Evolutionary conservation across 2,888 invertebrate genomes (phyloP), one percentile per base, ranked within the genome.

Genomic region (Cosmia pyralina): DNA sequence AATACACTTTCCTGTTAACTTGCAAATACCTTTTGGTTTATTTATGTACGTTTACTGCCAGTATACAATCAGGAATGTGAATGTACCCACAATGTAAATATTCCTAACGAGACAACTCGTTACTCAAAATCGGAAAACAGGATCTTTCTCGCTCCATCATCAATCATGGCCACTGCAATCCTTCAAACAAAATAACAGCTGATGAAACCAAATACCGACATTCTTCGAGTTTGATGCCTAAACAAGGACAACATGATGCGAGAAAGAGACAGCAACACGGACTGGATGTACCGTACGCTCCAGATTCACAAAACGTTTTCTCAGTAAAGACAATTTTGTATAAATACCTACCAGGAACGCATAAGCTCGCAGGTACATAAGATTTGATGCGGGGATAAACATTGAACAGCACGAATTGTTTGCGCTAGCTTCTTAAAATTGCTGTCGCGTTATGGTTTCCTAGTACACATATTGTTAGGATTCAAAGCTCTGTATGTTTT

Each of bases 241-340:
- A 28, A 86, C 67, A 79, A 84, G 77, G 84, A 88, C 72, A 76
- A 76, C 73, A 75, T 66, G 53, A 83, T 67, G 74, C 46, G 60
- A 38, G 84, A 89, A 63, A 73, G 86, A 81, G 87, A 86, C 19
- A 41, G 57, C 34, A 59, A 62, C 15, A 68, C 55, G 65, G 64
- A 81, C 81, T 81, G 77, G 79, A 84, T 87, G 80, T 90, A 92
- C 92, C 92, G 92, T 91, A 88, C 88, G 92, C 86, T 89, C 91
- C 88, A 89, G 87, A 89, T 91, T 84, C 83, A 82, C 72, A 85
- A 85, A 87, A 85, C 82, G 87, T 87, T 85, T 92, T 91, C 91
- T 88, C 77, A 85, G 91, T 90, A 90, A 85, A 88, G 85, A 85
- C 87, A 89, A 90, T 91, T 92, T 92, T 75, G 88, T 87, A 81